Evolutionary conservation across 2,797 vertebrate genomes (phyloP).

Genomic region (Peromyscus eremicus): DNA sequence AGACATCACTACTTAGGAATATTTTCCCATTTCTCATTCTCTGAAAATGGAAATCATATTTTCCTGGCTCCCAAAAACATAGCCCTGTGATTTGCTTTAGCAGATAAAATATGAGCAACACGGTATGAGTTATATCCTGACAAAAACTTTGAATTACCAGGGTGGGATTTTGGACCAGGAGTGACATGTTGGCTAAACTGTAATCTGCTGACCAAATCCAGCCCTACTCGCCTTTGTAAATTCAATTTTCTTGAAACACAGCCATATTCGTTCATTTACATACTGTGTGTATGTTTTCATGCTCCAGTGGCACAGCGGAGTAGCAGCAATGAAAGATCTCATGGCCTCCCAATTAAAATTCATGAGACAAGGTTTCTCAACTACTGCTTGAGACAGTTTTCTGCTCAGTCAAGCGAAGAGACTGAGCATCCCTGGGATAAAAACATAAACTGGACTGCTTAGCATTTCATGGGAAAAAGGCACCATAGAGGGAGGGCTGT

Average conservation of each 20-base stretch:
- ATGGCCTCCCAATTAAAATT: not conserved
- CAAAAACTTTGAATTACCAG: not conserved
- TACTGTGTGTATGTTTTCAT: not conserved
- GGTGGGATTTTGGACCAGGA: not conserved
- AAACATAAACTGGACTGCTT: not conserved
- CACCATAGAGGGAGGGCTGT: not conserved
- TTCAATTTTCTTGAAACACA: not conserved
- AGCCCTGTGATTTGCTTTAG: not conserved
- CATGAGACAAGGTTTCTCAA: constrained; percentile 36
- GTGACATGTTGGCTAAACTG: not conserved
- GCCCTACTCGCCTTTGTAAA: constrained; percentile 15
- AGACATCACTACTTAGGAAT: not conserved
- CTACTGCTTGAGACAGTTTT: not conserved
- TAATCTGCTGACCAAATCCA: constrained; percentile 13
- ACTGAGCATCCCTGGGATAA: not conserved
- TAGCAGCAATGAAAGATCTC: not conserved
- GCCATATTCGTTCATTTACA: not conserved
- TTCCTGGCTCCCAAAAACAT: constrained; percentile 25
- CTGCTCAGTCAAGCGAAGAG: not conserved
- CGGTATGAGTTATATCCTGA: not conserved
- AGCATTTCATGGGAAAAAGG: not conserved
- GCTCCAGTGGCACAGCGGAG: not conserved
- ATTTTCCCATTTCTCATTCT: constrained; percentile 40
- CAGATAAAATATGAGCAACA: constrained; percentile 52
- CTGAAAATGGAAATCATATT: constrained; percentile 21